Percentiles rank a stretch among this genome's conserved stretches.
Evolutionary conservation across 2,888 invertebrate genomes (phyloP).

Genomic region (Candidula unifasciata): DNA sequence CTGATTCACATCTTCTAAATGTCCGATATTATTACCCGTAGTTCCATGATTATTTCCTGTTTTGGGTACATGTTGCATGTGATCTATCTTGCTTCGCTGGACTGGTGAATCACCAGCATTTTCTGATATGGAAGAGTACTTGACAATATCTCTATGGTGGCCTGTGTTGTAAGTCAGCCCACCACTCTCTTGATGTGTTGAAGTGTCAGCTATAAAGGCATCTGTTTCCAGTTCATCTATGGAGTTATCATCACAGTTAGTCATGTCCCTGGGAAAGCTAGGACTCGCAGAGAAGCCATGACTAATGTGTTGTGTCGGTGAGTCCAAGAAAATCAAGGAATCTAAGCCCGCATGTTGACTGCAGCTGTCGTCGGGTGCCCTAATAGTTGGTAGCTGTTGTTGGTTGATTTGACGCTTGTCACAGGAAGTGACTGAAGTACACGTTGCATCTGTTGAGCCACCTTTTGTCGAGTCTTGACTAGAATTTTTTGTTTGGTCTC

Average conservation of each 20-base stretch:
- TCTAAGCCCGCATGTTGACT: background rate
- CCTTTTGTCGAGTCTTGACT: background rate
- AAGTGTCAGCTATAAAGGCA: background rate
- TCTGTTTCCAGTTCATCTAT: constrained; percentile 6
- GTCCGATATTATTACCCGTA: background rate
- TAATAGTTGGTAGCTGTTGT: background rate
- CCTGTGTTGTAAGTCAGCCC: background rate
- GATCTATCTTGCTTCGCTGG: background rate
- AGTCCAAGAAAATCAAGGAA: background rate
- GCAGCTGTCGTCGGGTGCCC: background rate
- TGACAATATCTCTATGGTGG: background rate
- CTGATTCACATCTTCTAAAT: too few species aligned
- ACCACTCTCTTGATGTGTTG: background rate
- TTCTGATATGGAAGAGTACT: background rate
- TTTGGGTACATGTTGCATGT: background rate
- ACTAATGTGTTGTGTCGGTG: background rate
- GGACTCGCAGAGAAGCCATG: background rate
- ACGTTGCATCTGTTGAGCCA: background rate
- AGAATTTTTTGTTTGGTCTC: background rate
- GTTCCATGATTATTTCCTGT: background rate
- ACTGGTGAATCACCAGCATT: background rate
- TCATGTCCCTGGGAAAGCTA: background rate
- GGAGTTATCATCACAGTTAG: background rate
- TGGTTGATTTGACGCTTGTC: background rate
- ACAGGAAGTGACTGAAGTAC: background rate